phyloP scores from a whole-genome alignment of 1,140 invertebrate species.

The Drosophila subobscura region DNA sequence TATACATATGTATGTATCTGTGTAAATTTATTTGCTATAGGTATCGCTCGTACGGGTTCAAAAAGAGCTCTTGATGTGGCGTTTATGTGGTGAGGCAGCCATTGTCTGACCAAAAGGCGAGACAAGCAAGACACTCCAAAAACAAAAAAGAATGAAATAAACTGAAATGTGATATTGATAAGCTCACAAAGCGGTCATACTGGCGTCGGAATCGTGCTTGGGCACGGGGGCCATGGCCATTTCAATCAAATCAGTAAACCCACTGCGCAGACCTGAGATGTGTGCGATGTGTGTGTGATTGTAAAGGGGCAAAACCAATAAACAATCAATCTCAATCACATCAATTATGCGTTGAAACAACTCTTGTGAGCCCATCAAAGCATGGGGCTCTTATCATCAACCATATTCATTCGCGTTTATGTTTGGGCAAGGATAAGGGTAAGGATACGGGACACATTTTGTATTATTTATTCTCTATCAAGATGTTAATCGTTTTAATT shows the following conservation, averaged over 20 bases:
- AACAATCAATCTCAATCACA: conserved; percentile 81
- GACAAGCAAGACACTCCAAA: neutral
- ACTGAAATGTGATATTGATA: conserved; percentile 75
- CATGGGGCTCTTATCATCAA: conserved; percentile 59
- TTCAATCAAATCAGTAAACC: conserved; percentile 45
- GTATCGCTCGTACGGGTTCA: neutral
- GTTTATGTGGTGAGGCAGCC: conserved; percentile 14
- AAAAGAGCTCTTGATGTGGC: conserved; percentile 18
- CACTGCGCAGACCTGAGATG: neutral
- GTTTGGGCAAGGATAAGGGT: neutral
- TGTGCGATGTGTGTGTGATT: neutral
- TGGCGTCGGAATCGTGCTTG: conserved; percentile 33
- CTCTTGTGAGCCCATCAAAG: conserved; percentile 52
- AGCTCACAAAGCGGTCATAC: conserved; percentile 65
- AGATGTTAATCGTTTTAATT: conserved; percentile 80
- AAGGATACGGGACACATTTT: conserved; percentile 36
- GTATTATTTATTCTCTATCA: conserved; percentile 55
- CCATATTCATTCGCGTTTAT: conserved; percentile 20
- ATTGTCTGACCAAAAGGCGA: conserved; percentile 33
- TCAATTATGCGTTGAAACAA: conserved; percentile 76
- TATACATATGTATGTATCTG: conserved; percentile 23
- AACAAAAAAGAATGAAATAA: conserved; percentile 31
- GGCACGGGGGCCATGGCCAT: conserved; percentile 27
- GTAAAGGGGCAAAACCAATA: conserved; percentile 63
- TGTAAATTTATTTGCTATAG: neutral